A percentile compares a stretch with the other conserved stretches of the same genome.
Conservation (phyloP, 2,113 vertebrate species). For the Myiopsitta monachus region DNA sequence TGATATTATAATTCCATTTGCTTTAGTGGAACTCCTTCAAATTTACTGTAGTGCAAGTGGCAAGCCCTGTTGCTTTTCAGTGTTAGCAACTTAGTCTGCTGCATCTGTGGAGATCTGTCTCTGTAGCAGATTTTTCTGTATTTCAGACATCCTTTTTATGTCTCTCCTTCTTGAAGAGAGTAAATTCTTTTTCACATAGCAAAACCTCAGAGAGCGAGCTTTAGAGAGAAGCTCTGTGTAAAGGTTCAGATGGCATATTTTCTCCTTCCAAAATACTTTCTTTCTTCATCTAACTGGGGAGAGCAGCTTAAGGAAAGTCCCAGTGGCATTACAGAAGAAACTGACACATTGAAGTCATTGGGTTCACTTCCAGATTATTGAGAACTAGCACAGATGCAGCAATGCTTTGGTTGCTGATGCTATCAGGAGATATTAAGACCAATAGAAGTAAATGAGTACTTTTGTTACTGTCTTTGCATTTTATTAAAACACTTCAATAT, state of each 20-base stretch:
- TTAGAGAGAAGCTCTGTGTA: neutral
- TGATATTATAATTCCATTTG: neutral
- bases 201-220: neutral
- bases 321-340: neutral
- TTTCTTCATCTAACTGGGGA: neutral
- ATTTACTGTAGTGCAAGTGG: neutral
- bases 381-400: neutral
- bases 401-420: neutral
- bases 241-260: neutral
- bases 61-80: conserved; percentile 5
- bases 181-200: neutral
- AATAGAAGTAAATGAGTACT: neutral
- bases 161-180: neutral
- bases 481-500: conserved; percentile 32
- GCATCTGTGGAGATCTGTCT: neutral
- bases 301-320: neutral
- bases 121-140: neutral
- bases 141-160: neutral
- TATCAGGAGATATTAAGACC: neutral
- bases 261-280: neutral
- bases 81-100: neutral
- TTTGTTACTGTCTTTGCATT: conserved; percentile 34
- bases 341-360: neutral
- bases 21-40: neutral
- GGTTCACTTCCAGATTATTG: neutral